Conservation (phyloP, 1,140 invertebrate species). For the Ostrea denselamellosa region DNA sequence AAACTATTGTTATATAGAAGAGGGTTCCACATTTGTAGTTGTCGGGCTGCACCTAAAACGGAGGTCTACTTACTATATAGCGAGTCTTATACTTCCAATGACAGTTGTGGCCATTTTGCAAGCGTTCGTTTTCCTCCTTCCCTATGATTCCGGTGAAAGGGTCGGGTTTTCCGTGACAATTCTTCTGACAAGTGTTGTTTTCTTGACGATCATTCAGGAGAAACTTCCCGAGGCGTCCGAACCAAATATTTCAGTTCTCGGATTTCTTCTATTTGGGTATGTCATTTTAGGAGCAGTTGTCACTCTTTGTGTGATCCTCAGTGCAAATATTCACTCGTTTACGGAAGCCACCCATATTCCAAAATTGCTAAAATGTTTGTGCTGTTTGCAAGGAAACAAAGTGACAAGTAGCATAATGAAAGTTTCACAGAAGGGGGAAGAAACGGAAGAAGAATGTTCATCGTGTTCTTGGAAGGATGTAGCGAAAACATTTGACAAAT, state of each 20-base stretch:
- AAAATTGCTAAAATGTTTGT: not conserved
- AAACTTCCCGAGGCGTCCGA: conserved; percentile 31
- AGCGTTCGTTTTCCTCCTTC: conserved; percentile 41
- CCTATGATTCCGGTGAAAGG: conserved; percentile 40
- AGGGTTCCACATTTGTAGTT: not conserved
- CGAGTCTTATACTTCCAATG: not conserved
- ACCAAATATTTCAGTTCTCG: conserved; percentile 9
- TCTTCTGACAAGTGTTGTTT: conserved; percentile 35
- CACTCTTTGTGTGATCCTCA: not conserved
- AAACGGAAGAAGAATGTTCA: not conserved
- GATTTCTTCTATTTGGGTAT: not conserved
- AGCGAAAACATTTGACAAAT: not conserved
- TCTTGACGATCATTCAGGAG: conserved; percentile 40
- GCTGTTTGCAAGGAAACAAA: not conserved
- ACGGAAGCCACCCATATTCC: not conserved
- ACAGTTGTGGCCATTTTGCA: conserved; percentile 8
- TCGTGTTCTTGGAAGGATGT: not conserved
- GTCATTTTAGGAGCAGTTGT: not conserved
- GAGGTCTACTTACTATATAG: conserved; percentile 15
- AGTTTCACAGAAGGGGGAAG: not conserved
- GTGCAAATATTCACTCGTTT: not conserved
- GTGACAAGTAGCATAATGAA: not conserved
- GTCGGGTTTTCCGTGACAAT: conserved; percentile 43
- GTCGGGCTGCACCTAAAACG: conserved; percentile 13
- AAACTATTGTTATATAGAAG: not conserved